A percentile compares a stretch with the other conserved stretches of the same genome.
These are phyloP conservation scores for Delichon dasypus DNA, from an alignment of 2,797 vertebrate genomes.

Conservation along the genomic window DNA sequence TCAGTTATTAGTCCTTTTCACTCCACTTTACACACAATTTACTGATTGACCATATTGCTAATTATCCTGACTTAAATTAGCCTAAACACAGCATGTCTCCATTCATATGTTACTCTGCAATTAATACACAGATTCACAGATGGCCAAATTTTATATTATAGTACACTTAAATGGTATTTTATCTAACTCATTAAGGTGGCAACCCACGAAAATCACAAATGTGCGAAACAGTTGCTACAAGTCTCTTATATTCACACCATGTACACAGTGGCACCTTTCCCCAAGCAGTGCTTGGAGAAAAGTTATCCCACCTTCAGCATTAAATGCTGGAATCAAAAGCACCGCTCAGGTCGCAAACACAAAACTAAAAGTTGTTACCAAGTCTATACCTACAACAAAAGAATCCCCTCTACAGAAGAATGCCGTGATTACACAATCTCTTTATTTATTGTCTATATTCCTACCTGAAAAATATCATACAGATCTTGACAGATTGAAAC, in stretches of 20 bases:
- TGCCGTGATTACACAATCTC: background rate
- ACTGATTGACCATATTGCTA: background rate
- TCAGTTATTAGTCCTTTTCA: background rate
- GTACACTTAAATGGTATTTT: background rate
- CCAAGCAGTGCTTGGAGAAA: background rate
- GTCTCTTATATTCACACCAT: background rate
- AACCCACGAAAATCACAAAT: background rate
- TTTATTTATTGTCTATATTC: background rate
- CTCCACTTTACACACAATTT: background rate
- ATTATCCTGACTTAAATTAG: background rate
- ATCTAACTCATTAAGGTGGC: background rate
- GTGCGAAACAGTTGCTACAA: background rate
- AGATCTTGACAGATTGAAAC: constrained; percentile 88
- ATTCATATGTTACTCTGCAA: background rate
- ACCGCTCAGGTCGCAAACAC: background rate
- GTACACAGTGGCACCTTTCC: background rate
- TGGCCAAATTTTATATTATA: background rate
- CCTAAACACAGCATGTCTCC: background rate
- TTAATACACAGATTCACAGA: background rate
- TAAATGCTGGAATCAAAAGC: background rate
- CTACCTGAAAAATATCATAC: constrained; percentile 84
- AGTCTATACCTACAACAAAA: background rate
- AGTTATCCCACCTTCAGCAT: background rate
- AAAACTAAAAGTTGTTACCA: background rate
- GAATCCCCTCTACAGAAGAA: background rate